Conservation (phyloP, 23 tunicate genomes). For the Trididemnum nubilum region DNA sequence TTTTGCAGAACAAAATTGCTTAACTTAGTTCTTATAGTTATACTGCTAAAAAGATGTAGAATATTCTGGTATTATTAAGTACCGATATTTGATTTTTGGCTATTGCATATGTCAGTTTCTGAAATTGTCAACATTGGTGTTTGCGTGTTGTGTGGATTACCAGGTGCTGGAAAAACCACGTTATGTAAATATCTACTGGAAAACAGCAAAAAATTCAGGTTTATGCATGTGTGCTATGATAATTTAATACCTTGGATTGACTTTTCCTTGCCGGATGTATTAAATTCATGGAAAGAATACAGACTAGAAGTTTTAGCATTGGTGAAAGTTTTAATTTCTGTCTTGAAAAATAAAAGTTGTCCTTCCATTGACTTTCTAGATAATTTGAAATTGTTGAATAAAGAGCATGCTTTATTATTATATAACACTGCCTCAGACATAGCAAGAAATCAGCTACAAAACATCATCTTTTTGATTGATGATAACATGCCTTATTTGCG, state of each 20-base stretch:
- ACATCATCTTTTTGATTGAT: constrained; percentile 49
- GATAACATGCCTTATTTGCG: constrained; percentile 74
- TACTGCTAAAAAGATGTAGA: too few relatives aligned
- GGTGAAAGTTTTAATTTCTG: neutral
- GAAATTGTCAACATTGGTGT: neutral
- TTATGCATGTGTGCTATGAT: constrained; percentile 71
- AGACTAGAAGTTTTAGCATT: constrained; percentile 18
- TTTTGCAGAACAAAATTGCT: too few relatives aligned
- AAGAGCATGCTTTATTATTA: neutral
- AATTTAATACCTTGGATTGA: constrained; percentile 39
- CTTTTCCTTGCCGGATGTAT: neutral
- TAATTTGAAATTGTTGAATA: neutral
- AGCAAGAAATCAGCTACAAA: neutral
- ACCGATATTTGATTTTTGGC: too few relatives aligned
- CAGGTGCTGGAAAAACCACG: constrained; percentile 75
- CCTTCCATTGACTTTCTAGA: neutral
- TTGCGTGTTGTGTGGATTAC: constrained; percentile 66
- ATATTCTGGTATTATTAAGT: too few relatives aligned
- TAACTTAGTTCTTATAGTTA: too few relatives aligned
- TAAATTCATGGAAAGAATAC: constrained; percentile 11
- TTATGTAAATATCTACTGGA: constrained; percentile 7
- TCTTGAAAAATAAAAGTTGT: neutral
- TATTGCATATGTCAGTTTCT: neutral
- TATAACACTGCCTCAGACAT: neutral
- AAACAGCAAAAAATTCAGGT: neutral